Conservation (phyloP, 2,888 invertebrate genomes). For the Tipula lateralis region DNA sequence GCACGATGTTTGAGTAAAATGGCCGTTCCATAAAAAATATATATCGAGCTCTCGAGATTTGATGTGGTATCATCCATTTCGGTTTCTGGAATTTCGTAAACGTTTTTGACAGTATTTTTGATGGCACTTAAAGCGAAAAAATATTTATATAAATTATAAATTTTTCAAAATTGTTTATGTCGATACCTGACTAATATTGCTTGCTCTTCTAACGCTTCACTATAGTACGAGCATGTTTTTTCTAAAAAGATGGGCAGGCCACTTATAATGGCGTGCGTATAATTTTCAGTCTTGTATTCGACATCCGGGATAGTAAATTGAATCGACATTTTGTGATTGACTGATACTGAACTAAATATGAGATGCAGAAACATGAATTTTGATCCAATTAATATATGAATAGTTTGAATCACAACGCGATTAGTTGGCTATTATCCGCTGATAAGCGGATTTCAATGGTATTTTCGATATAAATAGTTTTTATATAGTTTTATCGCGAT, state of each 20-base stretch:
- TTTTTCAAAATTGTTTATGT: background rate
- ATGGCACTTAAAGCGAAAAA: background rate
- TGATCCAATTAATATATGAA: background rate
- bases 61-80: background rate
- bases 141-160: too few species aligned
- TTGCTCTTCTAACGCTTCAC: background rate
- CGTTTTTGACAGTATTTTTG: background rate
- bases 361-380: background rate
- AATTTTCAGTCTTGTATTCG: background rate
- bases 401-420: background rate
- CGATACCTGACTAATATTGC: background rate
- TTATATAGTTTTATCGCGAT: too few species aligned
- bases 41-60: background rate
- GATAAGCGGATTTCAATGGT: background rate
- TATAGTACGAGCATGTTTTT: background rate
- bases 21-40: background rate
- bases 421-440: background rate
- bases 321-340: background rate
- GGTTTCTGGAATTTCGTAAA: background rate
- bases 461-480: background rate
- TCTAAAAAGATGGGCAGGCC: background rate
- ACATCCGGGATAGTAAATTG: background rate
- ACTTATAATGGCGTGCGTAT: slow-evolving; percentile 3
- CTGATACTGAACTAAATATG: background rate
- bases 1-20: background rate